Evolutionary conservation across 2,888 invertebrate genomes (phyloP), one percentile per base, ranked within the genome.

Genomic region (Drosophila birchii): DNA sequence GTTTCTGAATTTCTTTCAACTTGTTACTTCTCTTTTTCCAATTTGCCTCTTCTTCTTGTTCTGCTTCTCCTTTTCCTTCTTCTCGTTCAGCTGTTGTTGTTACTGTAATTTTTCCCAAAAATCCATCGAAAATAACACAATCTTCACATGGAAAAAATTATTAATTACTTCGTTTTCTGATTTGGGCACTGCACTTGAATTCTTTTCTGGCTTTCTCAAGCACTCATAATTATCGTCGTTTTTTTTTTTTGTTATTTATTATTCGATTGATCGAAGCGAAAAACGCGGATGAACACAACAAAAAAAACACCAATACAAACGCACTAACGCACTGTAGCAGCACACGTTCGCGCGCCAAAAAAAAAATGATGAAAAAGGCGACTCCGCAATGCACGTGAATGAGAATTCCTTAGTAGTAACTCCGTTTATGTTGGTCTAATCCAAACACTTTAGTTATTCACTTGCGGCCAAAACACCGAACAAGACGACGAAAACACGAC

Each of bases 1-100:
- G 86, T 86, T 86, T 86, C 78, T 70, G n/a, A 88, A 79, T 86
- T 88, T 86, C 81, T 86, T 83, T 86, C 68, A 76, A 80, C 76
- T 84, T 83, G 75, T 71, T 66, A 47, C 66, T 56, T 60, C 57
- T 64, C 39, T 45, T 53, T 68, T 69, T 73, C 62, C 34, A 55
- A 57, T 58, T 73, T 71, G 86, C 74, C 63, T 80, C 39, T 51
- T 23, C 34, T 43, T 61, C 18, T 26, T 29, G 29, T 29, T 29
- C 29, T 29, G 29, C 29, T 29, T 29, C 29, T 29, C 29, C 29
- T 29, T 29, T 29, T 29, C 29, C 29, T 29, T 38, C 26, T 34
- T 34, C 12, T 34, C 2, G 49, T 34, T 58, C 49, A 51, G 57
- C 57, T 38, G 34, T 58, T 64, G 63, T 63, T 63, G 47, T 47